Conservation (phyloP, 2,113 vertebrate genomes). For the Clarias gariepinus region DNA sequence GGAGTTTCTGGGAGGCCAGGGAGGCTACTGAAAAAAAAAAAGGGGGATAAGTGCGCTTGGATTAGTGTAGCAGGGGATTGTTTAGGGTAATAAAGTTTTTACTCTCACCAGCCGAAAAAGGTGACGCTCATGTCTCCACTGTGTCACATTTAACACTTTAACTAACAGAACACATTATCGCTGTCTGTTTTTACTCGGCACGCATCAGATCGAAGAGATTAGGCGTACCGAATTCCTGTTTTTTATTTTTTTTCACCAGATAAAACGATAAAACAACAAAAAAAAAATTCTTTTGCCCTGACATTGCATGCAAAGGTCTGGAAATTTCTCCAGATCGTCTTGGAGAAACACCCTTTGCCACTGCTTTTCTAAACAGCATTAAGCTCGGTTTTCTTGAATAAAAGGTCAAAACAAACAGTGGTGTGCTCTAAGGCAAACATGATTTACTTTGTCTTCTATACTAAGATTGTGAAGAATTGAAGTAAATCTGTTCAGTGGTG, state of each 20-base stretch:
- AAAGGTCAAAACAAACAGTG: neutral
- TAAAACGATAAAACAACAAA: neutral
- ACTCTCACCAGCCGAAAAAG: neutral
- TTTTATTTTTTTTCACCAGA: slow-evolving; percentile 8
- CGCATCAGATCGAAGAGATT: neutral
- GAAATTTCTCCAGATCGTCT: neutral
- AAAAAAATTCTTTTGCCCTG: neutral
- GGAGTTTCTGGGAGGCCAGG: no score
- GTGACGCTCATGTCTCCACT: neutral
- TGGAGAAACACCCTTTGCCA: neutral
- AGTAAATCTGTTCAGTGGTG: neutral
- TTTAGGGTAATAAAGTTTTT: no score
- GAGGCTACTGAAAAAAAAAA: no score
- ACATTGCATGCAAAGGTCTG: slow-evolving; percentile 1
- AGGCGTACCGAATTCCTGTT: neutral
- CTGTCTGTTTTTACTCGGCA: neutral
- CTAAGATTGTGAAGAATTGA: neutral
- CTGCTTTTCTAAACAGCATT: neutral
- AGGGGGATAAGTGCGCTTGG: no score
- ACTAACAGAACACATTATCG: neutral
- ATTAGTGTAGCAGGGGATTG: no score
- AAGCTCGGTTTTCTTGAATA: neutral
- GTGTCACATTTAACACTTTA: neutral
- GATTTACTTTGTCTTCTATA: neutral
- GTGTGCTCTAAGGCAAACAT: neutral